These are phyloP conservation scores for Drosophila nr. fundita DNA, from an alignment of 2,888 invertebrate species.

Conservation along the genomic window DNA sequence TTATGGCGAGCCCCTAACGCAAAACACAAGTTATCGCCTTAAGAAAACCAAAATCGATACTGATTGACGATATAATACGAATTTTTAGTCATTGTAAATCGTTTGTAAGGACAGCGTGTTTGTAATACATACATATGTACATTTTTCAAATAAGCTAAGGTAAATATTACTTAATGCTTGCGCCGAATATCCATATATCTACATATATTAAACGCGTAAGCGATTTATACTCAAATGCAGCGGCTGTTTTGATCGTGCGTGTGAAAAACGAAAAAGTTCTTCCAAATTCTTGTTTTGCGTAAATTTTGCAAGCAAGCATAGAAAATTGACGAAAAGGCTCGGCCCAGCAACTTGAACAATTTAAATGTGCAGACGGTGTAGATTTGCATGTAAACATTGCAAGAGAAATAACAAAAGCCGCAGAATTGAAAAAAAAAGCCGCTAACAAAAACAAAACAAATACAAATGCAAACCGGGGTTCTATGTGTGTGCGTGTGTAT, in stretches of 20 bases:
- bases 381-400: constrained; percentile 1
- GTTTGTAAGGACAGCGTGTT: constrained; percentile 69
- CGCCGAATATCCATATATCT: background rate
- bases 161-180: constrained; percentile 43
- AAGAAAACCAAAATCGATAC: constrained; percentile 2
- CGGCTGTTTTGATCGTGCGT: background rate
- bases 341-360: background rate
- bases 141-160: constrained; percentile 74
- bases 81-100: constrained; percentile 54
- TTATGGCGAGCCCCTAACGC: background rate
- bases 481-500: constrained; percentile 2
- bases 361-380: background rate
- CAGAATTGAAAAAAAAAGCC: constrained; percentile 64
- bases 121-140: constrained; percentile 66
- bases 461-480: constrained; percentile 40
- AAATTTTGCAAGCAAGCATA: constrained; percentile 12
- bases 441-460: constrained; percentile 80
- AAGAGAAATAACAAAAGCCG: constrained; percentile 1
- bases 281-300: constrained; percentile 18
- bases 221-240: background rate
- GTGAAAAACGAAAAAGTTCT: constrained; percentile 3
- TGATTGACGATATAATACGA: constrained; percentile 5
- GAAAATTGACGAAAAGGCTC: background rate
- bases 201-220: background rate
- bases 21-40: background rate